These are phyloP conservation scores for Solenopsis invicta DNA, from an alignment of 1,140 invertebrate species.

Conservation along the genomic window DNA sequence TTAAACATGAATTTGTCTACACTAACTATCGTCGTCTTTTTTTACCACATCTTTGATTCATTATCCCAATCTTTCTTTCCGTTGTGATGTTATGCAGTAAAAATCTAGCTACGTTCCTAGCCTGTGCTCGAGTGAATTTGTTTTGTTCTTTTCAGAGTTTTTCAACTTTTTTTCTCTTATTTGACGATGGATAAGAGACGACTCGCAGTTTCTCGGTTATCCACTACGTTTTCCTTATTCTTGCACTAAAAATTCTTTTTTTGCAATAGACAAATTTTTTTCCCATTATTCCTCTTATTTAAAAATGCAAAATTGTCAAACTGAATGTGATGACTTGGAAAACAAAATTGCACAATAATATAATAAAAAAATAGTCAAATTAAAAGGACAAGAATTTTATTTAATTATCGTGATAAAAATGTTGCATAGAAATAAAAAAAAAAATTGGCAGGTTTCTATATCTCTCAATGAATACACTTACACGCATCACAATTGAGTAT, in stretches of 20 bases:
- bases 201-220: conserved; percentile 23
- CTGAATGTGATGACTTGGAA: not conserved
- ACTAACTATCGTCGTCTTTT: not conserved
- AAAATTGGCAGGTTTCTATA: not conserved
- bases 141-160: conserved; percentile 1
- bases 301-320: not conserved
- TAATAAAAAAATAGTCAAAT: not conserved
- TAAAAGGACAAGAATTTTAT: conserved; percentile 12
- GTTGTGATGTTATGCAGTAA: conserved; percentile 27
- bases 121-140: conserved; percentile 41
- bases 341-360: conserved; percentile 2
- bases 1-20: conserved; percentile 43
- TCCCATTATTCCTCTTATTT: not conserved
- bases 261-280: not conserved
- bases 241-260: no score
- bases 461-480: not conserved
- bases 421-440: not conserved
- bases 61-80: conserved; percentile 27
- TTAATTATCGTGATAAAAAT: not conserved
- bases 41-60: conserved; percentile 3
- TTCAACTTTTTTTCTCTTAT: no score
- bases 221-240: conserved; percentile 3
- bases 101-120: conserved; percentile 41
- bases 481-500: not conserved
- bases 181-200: not conserved